Evolutionary conservation across 2,888 invertebrate species (phyloP).

Genomic region (Xestobium rufovillosum): DNA sequence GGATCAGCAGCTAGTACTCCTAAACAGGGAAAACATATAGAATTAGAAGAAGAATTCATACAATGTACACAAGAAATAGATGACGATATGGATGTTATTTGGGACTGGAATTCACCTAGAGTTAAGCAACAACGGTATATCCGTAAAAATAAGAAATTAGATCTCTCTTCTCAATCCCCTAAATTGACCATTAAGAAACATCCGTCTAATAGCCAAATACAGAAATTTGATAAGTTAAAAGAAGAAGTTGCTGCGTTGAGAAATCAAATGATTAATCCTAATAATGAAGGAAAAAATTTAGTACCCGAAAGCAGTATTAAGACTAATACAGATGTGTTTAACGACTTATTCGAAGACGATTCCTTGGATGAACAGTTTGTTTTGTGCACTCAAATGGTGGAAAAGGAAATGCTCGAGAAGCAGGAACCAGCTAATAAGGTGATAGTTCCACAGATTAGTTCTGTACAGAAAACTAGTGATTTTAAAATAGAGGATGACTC

Average conservation of each 20-base stretch:
- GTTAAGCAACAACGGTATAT: slow-evolving; percentile 29
- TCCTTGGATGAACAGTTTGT: slow-evolving; percentile 37
- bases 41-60: slow-evolving; percentile 33
- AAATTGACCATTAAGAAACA: slow-evolving; percentile 32
- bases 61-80: slow-evolving; percentile 41
- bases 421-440: not conserved
- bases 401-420: slow-evolving; percentile 22
- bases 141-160: no score
- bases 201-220: slow-evolving; percentile 30
- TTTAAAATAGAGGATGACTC: not conserved
- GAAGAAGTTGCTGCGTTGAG: slow-evolving; percentile 35
- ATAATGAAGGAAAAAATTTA: slow-evolving; percentile 25
- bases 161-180: slow-evolving; percentile 29
- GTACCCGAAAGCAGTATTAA: slow-evolving; percentile 1
- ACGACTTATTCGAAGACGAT: slow-evolving; percentile 23
- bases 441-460: no score
- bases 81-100: slow-evolving; percentile 41
- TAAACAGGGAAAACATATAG: no score
- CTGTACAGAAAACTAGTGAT: not conserved
- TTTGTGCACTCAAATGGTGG: slow-evolving; percentile 36
- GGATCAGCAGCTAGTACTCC: no score
- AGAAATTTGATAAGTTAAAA: slow-evolving; percentile 36
- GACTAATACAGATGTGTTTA: not conserved
- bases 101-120: slow-evolving; percentile 46
- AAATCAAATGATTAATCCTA: slow-evolving; percentile 30